phyloP scores from a whole-genome alignment of 2,888 invertebrate genomes.

The Acrocera orbiculus region DNA sequence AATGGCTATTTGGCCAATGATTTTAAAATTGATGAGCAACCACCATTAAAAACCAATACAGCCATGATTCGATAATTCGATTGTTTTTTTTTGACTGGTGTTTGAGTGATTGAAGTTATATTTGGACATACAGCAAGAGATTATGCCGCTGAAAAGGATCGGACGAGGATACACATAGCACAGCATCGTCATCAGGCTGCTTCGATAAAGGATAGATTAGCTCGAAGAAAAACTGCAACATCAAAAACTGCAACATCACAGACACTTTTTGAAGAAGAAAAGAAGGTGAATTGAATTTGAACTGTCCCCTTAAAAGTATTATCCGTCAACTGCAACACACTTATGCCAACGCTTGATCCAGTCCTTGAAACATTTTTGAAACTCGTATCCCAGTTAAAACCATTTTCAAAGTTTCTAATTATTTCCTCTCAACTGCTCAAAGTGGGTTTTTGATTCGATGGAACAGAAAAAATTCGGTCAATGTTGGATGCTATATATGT shows the following conservation, averaged over 20 bases:
- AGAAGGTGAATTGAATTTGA: too few species aligned
- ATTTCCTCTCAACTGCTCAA: too few species aligned
- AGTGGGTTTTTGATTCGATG: too few species aligned
- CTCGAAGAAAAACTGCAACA: constrained; percentile 2
- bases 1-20: too few species aligned
- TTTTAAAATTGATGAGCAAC: neutral
- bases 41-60: constrained; percentile 3
- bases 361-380: too few species aligned
- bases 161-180: neutral
- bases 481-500: too few species aligned
- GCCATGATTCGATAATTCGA: constrained; percentile 2
- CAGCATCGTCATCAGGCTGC: constrained; percentile 1
- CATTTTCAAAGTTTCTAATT: too few species aligned
- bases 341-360: too few species aligned
- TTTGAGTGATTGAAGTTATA: constrained; percentile 3
- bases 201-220: constrained; percentile 1
- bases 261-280: constrained; percentile 2
- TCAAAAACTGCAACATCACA: neutral
- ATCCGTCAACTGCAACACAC: too few species aligned
- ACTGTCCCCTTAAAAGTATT: too few species aligned
- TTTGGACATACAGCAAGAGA: constrained; percentile 4
- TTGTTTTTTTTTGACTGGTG: constrained; percentile 2
- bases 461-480: too few species aligned
- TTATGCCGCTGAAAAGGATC: constrained; percentile 3
- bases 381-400: too few species aligned